Conservation (phyloP, 1,140 invertebrate species). For the Hermatobates lingyangjiaoensis region DNA sequence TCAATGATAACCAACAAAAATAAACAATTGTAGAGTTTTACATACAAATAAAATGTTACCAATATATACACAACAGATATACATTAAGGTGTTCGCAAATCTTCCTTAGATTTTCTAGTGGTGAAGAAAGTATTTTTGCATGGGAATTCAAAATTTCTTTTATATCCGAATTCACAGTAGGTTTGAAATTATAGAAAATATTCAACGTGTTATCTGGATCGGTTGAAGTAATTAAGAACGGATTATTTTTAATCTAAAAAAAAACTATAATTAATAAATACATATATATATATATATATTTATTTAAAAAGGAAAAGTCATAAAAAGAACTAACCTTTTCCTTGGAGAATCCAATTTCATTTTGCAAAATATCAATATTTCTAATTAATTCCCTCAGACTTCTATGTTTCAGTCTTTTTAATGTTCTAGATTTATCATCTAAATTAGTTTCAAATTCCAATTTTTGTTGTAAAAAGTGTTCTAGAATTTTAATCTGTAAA, state of each 20-base stretch:
- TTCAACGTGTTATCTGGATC: background rate
- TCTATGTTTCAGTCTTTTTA: background rate
- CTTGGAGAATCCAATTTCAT: background rate
- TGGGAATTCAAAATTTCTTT: background rate
- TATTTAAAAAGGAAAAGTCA: background rate
- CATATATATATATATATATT: background rate
- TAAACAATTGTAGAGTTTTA: background rate
- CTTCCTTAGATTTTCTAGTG: background rate
- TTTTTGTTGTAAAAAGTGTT: no score
- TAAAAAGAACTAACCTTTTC: background rate
- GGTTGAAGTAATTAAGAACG: background rate
- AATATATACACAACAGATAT: background rate
- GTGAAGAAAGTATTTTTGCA: background rate
- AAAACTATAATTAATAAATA: background rate
- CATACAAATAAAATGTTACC: background rate
- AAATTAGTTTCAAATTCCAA: background rate
- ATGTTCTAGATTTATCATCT: background rate
- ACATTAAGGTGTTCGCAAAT: background rate
- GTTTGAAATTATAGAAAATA: background rate
- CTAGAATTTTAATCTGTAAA: no score
- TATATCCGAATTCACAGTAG: background rate
- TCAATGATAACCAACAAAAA: no score
- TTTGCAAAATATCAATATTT: background rate
- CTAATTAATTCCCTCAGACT: background rate
- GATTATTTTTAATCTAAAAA: background rate